Base-by-base conservation (phyloP, 2,797 vertebrate species). In the Neopelma chrysocephalum region DNA sequence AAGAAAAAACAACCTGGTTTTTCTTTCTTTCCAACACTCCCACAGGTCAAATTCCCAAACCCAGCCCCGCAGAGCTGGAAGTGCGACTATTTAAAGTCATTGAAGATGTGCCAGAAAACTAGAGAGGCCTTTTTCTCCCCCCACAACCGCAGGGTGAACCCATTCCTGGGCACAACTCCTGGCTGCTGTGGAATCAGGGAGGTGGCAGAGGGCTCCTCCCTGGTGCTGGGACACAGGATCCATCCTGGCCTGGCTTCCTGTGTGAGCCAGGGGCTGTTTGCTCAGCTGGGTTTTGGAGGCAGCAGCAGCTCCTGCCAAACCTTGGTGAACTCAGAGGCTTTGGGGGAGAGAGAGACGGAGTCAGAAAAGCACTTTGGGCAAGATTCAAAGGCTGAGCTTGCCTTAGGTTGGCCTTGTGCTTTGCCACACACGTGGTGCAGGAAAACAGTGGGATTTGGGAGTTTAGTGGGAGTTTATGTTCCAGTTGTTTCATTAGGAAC, bases 261-360 rank as follows among this genome's bases (percentile, higher is more conserved):
- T 29, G 56, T 0, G 8, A 87, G 93, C 88, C 54, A 42, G 12
- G 22, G 58, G 42, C 92, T 94, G 77, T 93, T 87, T 95, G 58
- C 87, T 94, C 95, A 94, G 96, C 95, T 95, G 94, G 29, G 2
- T 62, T 62, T 51, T 73, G 80, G 43, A 61, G 79, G 82, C 95
- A 81, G 84, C 50, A 69, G 31, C 50, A 69, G 31, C 31, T 54
- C 53, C 53, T 54, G 53, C 31, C 53, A 32, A 54, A 32, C 40
- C 40, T 40, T 40, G 40, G 40, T 40, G 40, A 40, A 40, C 61
- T n/a, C 54, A 15, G 20, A 57, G 54, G n/a, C 54, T n/a, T 57
- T 54, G 8, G 31, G 20, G 20, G 32, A 54, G 51, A 9, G 45
- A 36, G 34, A 27, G 69, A 31, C 4, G 62, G 21, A 42, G 20